A percentile compares a stretch with the other conserved stretches of the same genome.
phyloP scores from a whole-genome alignment of 2,888 invertebrate genomes.

The Cantharis rustica region DNA sequence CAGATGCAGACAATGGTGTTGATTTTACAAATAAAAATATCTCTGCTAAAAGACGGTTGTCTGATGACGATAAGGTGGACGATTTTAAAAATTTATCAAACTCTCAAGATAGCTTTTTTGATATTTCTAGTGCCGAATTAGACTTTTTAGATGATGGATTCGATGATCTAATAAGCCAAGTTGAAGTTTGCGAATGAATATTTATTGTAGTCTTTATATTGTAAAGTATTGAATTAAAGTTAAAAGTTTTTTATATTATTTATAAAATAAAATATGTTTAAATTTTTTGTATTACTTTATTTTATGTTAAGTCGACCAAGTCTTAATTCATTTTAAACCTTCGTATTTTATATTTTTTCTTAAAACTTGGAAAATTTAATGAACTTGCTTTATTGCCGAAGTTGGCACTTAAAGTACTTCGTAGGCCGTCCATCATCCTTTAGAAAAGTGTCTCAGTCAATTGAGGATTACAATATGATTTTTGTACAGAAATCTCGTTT shows the following conservation, averaged over 20 bases:
- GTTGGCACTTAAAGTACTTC: too few relatives aligned
- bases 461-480: too few relatives aligned
- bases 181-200: slow-evolving; percentile 43
- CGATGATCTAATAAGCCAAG: slow-evolving; percentile 63
- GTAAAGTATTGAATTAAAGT: neutral
- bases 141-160: slow-evolving; percentile 59
- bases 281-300: neutral
- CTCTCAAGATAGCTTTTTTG: neutral
- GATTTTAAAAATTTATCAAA: neutral
- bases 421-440: too few relatives aligned
- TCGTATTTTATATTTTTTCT: too few relatives aligned
- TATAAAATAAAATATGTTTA: neutral
- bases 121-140: slow-evolving; percentile 29
- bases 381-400: too few relatives aligned
- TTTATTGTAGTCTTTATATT: neutral
- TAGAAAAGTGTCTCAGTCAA: too few relatives aligned
- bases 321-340: too few relatives aligned
- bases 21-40: neutral
- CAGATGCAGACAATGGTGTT: neutral
- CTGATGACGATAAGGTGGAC: neutral
- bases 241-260: neutral
- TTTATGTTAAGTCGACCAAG: neutral
- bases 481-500: too few relatives aligned
- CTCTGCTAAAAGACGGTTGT: neutral
- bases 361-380: too few relatives aligned